Evolutionary conservation across 2,888 invertebrate species (phyloP).

Genomic region (Timandra comae): DNA sequence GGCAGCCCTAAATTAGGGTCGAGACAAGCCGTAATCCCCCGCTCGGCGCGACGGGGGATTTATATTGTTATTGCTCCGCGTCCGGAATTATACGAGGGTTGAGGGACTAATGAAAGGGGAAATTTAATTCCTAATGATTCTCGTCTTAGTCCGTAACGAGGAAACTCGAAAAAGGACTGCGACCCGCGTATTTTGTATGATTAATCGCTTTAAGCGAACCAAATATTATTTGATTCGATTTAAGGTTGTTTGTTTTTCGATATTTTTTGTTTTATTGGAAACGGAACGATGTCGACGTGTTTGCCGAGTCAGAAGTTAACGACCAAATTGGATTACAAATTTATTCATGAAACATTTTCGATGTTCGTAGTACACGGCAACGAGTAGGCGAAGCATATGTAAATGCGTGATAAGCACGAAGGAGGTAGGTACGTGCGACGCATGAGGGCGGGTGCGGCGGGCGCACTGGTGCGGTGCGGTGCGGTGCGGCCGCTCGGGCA

Average conservation of each 20-base stretch:
- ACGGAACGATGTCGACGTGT: constrained; percentile 40
- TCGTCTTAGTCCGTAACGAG: constrained; percentile 77
- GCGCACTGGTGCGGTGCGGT: not conserved
- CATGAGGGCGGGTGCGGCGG: constrained; percentile 30
- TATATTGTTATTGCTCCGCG: constrained; percentile 77
- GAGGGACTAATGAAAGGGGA: constrained; percentile 78
- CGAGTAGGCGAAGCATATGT: constrained; percentile 66
- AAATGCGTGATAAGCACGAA: constrained; percentile 70
- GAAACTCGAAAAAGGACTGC: constrained; percentile 74
- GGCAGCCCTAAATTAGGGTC: constrained; percentile 77
- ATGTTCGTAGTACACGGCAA: constrained; percentile 65
- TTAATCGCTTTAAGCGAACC: constrained; percentile 59
- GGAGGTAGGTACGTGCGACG: constrained; percentile 44
- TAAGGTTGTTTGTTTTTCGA: constrained; percentile 40
- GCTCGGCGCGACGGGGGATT: constrained; percentile 77
- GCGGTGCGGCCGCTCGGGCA: too few relatives aligned
- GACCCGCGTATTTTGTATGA: constrained; percentile 67
- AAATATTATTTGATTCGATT: constrained; percentile 58
- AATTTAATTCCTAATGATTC: constrained; percentile 78
- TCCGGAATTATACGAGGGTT: constrained; percentile 78
- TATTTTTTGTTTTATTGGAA: constrained; percentile 47
- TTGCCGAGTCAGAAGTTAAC: constrained; percentile 60
- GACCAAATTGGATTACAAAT: constrained; percentile 69
- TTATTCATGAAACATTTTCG: constrained; percentile 74
- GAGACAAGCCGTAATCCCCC: constrained; percentile 77